These are phyloP conservation scores for Colostygia pectinataria DNA, from an alignment of 2,888 invertebrate genomes.

Conservation along the genomic window DNA sequence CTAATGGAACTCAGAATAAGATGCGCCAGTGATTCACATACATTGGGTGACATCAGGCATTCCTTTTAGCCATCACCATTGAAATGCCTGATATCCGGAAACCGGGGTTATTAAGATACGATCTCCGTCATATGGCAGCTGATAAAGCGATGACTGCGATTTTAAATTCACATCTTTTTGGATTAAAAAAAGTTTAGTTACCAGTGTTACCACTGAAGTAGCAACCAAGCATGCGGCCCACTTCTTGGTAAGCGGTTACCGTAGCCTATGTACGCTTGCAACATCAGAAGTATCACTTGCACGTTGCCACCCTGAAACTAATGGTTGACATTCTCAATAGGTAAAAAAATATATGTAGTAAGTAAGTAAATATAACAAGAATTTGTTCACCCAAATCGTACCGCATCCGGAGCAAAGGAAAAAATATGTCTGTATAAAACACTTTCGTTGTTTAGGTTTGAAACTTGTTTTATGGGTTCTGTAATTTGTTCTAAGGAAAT, in stretches of 20 bases:
- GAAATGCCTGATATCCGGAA: slow-evolving; percentile 30
- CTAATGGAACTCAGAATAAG: slow-evolving; percentile 29
- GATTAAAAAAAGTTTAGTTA: too few relatives aligned
- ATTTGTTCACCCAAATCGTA: neutral
- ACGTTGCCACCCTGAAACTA: too few relatives aligned
- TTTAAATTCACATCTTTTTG: too few relatives aligned
- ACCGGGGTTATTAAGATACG: too few relatives aligned
- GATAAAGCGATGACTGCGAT: too few relatives aligned
- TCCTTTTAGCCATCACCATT: slow-evolving; percentile 31
- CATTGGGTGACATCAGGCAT: slow-evolving; percentile 34
- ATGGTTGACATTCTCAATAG: too few relatives aligned
- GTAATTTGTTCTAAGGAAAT: neutral
- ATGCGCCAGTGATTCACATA: slow-evolving; percentile 30
- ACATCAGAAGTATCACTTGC: too few relatives aligned
- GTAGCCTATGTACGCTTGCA: too few relatives aligned
- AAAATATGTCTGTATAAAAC: neutral
- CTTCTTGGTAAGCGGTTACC: too few relatives aligned
- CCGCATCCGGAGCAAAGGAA: neutral
- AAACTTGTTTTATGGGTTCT: slow-evolving; percentile 4
- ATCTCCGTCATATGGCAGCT: too few relatives aligned
- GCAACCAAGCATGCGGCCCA: too few relatives aligned
- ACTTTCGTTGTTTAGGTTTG: slow-evolving; percentile 6
- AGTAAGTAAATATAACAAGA: neutral
- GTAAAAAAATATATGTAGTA: neutral
- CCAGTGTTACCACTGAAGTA: too few relatives aligned